Percentiles rank a stretch among this genome's conserved stretches.
Evolutionary conservation across 1,140 invertebrate species (phyloP).

Genomic region (Lordiphosa stackelbergi): DNA sequence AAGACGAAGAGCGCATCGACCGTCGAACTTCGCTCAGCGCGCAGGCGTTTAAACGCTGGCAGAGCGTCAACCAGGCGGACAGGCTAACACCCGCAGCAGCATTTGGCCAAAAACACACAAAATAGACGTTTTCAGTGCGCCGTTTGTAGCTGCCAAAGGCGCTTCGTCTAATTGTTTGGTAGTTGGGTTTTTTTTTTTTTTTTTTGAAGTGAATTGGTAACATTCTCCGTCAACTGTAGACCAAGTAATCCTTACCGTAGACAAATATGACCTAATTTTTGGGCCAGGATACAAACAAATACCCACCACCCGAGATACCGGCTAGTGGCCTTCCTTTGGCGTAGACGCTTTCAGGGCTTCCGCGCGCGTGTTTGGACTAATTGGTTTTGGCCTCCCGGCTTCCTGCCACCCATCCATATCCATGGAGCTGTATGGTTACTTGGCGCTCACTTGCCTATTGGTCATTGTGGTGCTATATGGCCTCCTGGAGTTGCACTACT

Average conservation of each 20-base stretch:
- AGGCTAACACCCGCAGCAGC: constrained; percentile 17
- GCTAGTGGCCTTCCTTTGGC: no score
- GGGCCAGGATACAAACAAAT: background rate
- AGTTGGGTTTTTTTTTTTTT: constrained; percentile 4
- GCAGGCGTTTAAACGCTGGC: constrained; percentile 10
- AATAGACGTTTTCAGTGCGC: constrained; percentile 55
- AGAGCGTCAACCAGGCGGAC: constrained; percentile 14
- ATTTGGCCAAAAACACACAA: constrained; percentile 26
- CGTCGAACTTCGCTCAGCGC: constrained; percentile 15
- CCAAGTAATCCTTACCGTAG: background rate
- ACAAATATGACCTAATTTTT: no score
- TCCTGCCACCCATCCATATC: background rate
- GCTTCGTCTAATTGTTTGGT: constrained; percentile 31
- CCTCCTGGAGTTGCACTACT: constrained; percentile 83
- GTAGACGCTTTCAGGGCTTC: constrained; percentile 30
- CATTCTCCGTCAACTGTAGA: no score
- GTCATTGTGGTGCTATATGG: constrained; percentile 79
- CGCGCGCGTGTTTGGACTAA: constrained; percentile 19
- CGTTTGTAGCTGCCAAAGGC: constrained; percentile 64
- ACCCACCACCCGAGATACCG: background rate
- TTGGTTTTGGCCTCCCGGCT: no score
- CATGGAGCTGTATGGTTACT: constrained; percentile 62
- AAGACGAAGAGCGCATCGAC: constrained; percentile 8
- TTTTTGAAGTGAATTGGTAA: constrained; percentile 4
- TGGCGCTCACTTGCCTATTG: constrained; percentile 55